A percentile compares a stretch with the other conserved stretches of the same genome.
These are phyloP conservation scores for Halocynthia aurantium DNA, from an alignment of 23 tunicate species.

Conservation along the genomic window DNA sequence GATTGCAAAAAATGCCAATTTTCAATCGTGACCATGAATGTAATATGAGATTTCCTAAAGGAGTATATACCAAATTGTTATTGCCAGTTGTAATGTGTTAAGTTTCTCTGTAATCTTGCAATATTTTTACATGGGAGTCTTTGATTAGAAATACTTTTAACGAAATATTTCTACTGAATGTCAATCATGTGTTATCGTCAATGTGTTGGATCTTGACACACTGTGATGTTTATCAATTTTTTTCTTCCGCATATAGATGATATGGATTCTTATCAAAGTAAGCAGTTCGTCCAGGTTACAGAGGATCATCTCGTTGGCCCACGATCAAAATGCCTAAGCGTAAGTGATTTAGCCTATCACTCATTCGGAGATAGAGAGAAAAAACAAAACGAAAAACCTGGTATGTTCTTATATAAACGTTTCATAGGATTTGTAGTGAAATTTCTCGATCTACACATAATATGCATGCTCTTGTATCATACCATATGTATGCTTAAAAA, in stretches of 20 bases:
- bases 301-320: constrained; percentile 78
- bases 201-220: not conserved
- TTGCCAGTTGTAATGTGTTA: no score
- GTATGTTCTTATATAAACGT: no score
- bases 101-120: no score
- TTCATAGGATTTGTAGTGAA: no score
- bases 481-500: no score
- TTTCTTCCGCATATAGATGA: constrained; percentile 9
- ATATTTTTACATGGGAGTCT: no score
- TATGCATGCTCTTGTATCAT: no score
- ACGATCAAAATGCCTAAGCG: constrained; percentile 62
- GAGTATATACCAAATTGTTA: no score
- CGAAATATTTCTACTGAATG: not conserved
- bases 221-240: not conserved
- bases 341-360: constrained; percentile 32
- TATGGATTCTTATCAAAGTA: constrained; percentile 11
- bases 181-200: not conserved
- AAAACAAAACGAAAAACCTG: not conserved
- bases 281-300: constrained; percentile 35
- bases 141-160: not conserved
- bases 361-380: not conserved
- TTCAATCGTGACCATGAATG: no score
- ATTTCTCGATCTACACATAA: no score
- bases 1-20: no score
- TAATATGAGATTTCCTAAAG: no score